Base-by-base conservation (phyloP, 2,113 vertebrate genomes). In the Amphilophus citrinellus region DNA sequence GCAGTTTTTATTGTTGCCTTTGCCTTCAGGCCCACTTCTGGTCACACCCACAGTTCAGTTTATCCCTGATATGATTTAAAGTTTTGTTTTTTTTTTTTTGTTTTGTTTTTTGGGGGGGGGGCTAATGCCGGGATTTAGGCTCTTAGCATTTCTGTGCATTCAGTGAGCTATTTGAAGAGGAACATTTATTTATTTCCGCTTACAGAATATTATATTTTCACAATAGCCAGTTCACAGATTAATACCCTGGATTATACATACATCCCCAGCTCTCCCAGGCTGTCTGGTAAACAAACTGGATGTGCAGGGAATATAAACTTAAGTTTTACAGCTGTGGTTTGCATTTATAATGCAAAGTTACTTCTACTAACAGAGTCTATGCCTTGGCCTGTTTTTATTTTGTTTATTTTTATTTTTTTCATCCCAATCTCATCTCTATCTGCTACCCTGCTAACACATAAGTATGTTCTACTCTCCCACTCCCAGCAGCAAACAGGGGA, bases 141-240 rank as follows among this genome's bases (percentile, higher is more conserved):
- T 56, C 20, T 56, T 20, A 66, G 39, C 24, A 11, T 56, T 20
- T 20, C 18, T 56, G 18, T 56, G 17, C 20, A 63, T 35, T 18
- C 42, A 20, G 50, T 68, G 11, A 39, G 39, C 35, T 63, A 14
- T 76, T 84, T 77, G 32, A 73, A 58, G 13, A 8, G 13, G 10
- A 83, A 50, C 62, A 30, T 44, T 50, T 39, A 75, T 75, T 79
- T 24, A 68, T 71, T 76, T 77, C n/a, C 61, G 53, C 57, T 84
- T 76, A 76, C 18, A 85, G 20, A 79, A 87, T 76, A 73, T 75
- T 22, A 83, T 35, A 44, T 77, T 59, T 75, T 30, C 75, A 79
- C 50, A 85, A 56, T 17, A 65, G 75, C 20, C 57, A 63, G 39
- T 79, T 89, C 62, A 73, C 11, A 66, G 53, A 58, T 63, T 80